phyloP scores from a whole-genome alignment of 2,888 invertebrate genomes.

The Polietes domitor region DNA sequence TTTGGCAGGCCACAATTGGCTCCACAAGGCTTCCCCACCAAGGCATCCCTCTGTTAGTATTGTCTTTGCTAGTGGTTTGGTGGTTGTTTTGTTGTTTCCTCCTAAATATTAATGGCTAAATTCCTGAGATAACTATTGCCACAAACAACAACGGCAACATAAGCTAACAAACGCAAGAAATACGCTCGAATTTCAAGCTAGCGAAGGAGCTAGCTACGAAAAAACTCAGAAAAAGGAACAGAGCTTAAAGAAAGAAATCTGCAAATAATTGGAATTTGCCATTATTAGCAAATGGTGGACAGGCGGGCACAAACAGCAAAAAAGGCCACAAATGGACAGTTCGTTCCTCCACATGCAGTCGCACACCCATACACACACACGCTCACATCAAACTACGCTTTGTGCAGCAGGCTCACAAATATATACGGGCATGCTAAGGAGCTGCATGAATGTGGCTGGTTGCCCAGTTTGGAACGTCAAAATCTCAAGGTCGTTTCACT shows the following conservation, averaged over 20 bases:
- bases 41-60: not conserved
- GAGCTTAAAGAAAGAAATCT: conserved; percentile 46
- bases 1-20: conserved; percentile 1
- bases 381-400: too few species aligned
- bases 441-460: conserved; percentile 55
- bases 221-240: conserved; percentile 3
- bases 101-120: conserved; percentile 52
- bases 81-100: not conserved
- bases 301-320: not conserved
- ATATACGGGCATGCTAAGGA: conserved; percentile 19
- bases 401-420: too few species aligned
- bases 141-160: not conserved
- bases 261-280: conserved; percentile 65
- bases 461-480: conserved; percentile 66
- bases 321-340: not conserved
- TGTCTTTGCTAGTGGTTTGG: not conserved
- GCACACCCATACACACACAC: not conserved
- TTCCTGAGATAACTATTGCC: conserved; percentile 52
- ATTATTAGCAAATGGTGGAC: conserved; percentile 43
- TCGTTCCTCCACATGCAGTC: not conserved
- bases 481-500: conserved; percentile 67
- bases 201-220: not conserved
- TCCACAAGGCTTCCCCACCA: conserved; percentile 4
- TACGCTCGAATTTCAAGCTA: not conserved
- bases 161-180: not conserved